Base-by-base conservation (phyloP, 2,113 vertebrate species). In the Peucedramus taeniatus region DNA sequence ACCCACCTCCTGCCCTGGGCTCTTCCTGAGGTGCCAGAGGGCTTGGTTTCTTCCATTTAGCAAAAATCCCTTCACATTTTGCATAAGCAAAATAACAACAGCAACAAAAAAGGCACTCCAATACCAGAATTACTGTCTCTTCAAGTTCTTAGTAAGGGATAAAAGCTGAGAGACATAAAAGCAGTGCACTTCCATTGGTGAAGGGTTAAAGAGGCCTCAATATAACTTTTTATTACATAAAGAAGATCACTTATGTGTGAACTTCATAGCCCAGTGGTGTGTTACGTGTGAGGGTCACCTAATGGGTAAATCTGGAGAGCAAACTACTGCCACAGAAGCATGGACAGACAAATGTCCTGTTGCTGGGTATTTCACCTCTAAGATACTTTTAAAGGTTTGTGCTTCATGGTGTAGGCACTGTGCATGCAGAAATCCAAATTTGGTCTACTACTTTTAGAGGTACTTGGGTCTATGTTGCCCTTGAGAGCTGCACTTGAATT, bases 401-500 rank as follows among this genome's bases (percentile, higher is more conserved):
- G 18, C 23, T 78, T 82, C 66, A 24, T 0, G 0, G 7, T 22
- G 11, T 61, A 30, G 75, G 64, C 15, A 50, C 20, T 78, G 22
- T 44, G 39, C n/a, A 44, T 7, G 31, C 37, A 92, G 50, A 77
- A 92, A 72, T 89, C 40, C n/a, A 35, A 24, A 30, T 66, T 74
- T 45, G 54, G 15, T 20, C 42, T 69, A 9, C 44, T 60, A 5
- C 49, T 88, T 85, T 40, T 24, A 77, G 37, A 74, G 19, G 11
- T 42, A 9, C 49, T 72, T 60, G n/a, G 44, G 53, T 64, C 42
- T 85, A 0, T 47, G 66, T 51, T 85, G 89, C 35, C 53, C 83
- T 83, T 86, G 91, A 88, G 66, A 83, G 31, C 42, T 85, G 44
- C 24, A 20, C 40, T 92, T 54, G 44, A 75, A 72, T 79, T 79